Conservation (phyloP, 2,888 invertebrate genomes). For the Tryphoninae sp. region DNA sequence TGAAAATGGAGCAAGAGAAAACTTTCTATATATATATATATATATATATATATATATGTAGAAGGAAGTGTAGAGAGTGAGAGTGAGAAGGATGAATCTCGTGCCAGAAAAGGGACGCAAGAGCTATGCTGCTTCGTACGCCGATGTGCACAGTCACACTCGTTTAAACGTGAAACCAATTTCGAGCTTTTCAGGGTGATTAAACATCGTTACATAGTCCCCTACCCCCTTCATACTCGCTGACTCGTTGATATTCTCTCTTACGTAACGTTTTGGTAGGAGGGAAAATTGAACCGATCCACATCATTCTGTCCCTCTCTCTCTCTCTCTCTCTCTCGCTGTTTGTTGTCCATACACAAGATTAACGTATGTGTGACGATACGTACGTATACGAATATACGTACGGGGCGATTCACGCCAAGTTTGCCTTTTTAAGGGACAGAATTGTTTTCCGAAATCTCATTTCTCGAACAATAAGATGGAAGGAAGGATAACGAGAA, state of each 20-base stretch:
- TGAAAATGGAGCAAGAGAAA: constrained; percentile 4
- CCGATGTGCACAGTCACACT: constrained; percentile 20
- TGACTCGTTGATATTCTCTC: constrained; percentile 59
- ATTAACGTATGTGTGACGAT: neutral
- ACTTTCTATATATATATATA: neutral
- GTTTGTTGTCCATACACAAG: constrained; percentile 5
- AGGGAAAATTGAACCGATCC: constrained; percentile 38
- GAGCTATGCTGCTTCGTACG: neutral
- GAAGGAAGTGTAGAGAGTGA: neutral
- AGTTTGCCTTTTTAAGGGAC: neutral
- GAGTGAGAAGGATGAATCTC: neutral
- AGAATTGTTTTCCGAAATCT: neutral
- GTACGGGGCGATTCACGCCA: neutral
- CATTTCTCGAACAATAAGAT: neutral
- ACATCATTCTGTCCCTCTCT: neutral
- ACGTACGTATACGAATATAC: neutral
- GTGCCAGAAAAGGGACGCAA: neutral
- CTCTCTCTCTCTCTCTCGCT: neutral
- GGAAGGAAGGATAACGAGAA: neutral
- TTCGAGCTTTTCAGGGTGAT: constrained; percentile 58
- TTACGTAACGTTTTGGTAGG: constrained; percentile 37
- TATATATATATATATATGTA: neutral
- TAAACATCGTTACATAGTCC: constrained; percentile 53
- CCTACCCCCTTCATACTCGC: constrained; percentile 16
- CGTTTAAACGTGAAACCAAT: constrained; percentile 56